Percentiles rank a stretch among this genome's conserved stretches.
Conservation (phyloP, 2,113 vertebrate genomes). For the Nanorana parkeri region DNA sequence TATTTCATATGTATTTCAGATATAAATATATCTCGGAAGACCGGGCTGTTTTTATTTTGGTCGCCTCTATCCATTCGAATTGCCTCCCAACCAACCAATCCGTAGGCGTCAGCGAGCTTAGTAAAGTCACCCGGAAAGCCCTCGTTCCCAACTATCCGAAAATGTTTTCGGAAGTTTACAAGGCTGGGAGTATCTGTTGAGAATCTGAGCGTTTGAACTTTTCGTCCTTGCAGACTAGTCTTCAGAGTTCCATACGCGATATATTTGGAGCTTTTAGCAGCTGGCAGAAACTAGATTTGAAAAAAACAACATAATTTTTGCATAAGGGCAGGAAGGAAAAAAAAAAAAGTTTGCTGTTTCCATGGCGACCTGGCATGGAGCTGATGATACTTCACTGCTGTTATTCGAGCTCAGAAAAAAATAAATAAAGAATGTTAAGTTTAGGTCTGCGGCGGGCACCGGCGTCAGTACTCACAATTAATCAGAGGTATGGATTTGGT, state of each 20-base stretch:
- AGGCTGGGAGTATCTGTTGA: conserved; percentile 17
- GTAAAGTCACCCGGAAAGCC: background rate
- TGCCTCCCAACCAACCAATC: background rate
- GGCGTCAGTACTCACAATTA: conserved; percentile 17
- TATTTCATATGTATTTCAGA: no score
- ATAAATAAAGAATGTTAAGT: no score
- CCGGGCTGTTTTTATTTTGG: background rate
- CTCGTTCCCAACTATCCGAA: background rate
- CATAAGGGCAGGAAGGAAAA: conserved; percentile 13
- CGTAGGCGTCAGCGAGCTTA: background rate
- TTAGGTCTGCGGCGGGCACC: background rate
- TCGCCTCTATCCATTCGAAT: no score
- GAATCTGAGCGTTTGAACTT: background rate
- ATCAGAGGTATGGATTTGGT: background rate
- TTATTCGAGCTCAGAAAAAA: conserved; percentile 1
- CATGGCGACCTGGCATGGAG: background rate
- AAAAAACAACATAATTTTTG: conserved; percentile 29
- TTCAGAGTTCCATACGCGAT: background rate
- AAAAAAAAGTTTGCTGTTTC: conserved; percentile 29
- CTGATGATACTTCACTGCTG: conserved; percentile 18
- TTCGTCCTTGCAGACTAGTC: conserved; percentile 10
- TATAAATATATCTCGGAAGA: background rate
- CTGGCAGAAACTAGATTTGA: conserved; percentile 12
- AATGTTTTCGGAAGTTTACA: background rate
- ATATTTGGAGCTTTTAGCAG: conserved; percentile 4